phyloP scores from a whole-genome alignment of 2,113 vertebrate species.

The Hyla sarda region DNA sequence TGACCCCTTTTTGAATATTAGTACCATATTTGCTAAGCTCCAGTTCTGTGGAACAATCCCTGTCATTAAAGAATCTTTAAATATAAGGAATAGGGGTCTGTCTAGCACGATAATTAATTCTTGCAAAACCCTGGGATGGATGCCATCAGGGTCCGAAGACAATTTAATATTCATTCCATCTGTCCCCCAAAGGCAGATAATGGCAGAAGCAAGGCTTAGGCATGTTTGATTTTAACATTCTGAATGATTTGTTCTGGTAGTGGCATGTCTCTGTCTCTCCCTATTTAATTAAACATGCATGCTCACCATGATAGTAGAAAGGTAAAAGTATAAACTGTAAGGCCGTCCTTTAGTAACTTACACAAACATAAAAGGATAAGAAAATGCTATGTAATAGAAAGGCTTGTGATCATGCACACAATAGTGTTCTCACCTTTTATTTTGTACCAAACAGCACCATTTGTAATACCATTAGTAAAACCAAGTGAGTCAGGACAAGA shows the following conservation, averaged over 20 bases:
- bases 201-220: neutral
- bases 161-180: neutral
- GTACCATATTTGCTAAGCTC: too few species aligned
- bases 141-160: too few species aligned
- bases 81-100: too few species aligned
- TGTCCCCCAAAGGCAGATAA: neutral
- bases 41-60: too few species aligned
- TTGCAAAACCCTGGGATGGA: too few species aligned
- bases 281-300: neutral
- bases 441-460: slow-evolving; percentile 88
- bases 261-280: neutral
- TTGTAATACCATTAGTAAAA: slow-evolving; percentile 85
- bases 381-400: neutral
- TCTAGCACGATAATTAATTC: too few species aligned
- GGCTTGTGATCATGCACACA: neutral
- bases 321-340: too few species aligned
- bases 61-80: too few species aligned
- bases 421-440: slow-evolving; percentile 84
- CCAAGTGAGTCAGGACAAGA: slow-evolving; percentile 68
- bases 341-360: neutral
- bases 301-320: neutral
- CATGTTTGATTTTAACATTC: neutral
- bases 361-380: neutral
- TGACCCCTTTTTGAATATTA: too few species aligned
- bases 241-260: neutral